Base-by-base conservation (phyloP, 2,888 invertebrate genomes). In the Phaonia tiefii region DNA sequence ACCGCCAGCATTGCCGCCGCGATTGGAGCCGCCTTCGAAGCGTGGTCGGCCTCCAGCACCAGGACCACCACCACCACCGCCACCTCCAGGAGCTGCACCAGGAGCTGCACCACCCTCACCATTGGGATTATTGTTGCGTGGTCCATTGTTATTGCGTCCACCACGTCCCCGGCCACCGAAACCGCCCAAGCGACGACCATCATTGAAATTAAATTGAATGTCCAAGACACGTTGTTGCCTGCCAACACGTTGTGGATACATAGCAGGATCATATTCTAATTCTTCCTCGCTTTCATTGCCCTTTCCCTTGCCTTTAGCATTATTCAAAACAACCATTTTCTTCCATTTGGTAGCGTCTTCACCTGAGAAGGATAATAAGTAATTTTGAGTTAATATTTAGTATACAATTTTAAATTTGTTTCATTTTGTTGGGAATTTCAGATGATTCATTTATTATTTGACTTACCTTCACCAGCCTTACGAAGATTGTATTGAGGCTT, bases 281-380 rank as follows among this genome's bases (percentile, higher is more conserved):
- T 95, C 95, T 44, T 94, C 94, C 81, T 95, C 95, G 39, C 93
- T 94, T 65, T 95, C 95, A 77, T 86, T 88, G 75, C 88, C 89
- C 80, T 89, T 90, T 89, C 95, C 95, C 31, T 66, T 8, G 51
- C 44, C 60, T 90, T 95, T 95, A 91, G 88, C 66, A 46, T 81
- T 85, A 90, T 95, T 94, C 83, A 97, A 92, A 89, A 95, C 93
- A 87, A 96, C 95, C 94, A 97, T 95, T 89, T 96, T 97, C 92
- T 98, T 98, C 98, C 98, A 98, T 91, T 97, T 97, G 84, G 94
- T 94, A 74, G 95, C 93, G 91, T 97, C 97, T 90, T 97, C 98
- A 69, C 98, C 89, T 89, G 25, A 31, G 26, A 31, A 8, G 2
- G 44, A 11, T 20, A 49, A 49, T 42, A n/a, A n/a, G n/a, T n/a